Conservation (phyloP, 2,113 vertebrate genomes). For the Lycocorax pyrrhopterus region DNA sequence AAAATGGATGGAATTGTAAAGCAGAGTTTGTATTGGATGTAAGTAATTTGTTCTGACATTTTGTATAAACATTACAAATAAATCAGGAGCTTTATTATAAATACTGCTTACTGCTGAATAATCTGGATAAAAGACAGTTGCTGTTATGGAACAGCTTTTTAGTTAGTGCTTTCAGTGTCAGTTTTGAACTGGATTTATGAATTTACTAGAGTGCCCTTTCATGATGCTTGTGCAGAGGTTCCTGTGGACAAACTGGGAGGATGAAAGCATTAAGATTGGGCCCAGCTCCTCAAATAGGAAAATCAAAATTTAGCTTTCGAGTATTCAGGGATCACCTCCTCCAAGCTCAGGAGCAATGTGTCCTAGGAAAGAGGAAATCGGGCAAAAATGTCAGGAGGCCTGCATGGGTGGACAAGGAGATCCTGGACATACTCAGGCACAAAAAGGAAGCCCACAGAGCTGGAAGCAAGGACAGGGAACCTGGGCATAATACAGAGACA, state of each 20-base stretch:
- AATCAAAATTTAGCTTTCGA: neutral
- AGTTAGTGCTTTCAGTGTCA: neutral
- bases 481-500: neutral
- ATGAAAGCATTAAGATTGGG: neutral
- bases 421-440: neutral
- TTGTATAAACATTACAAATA: conserved; percentile 15
- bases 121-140: neutral
- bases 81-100: neutral
- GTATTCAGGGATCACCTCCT: neutral
- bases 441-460: neutral
- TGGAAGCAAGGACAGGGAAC: neutral
- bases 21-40: neutral
- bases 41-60: conserved; percentile 18
- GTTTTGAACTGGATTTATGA: neutral
- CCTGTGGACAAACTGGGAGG: neutral
- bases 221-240: neutral
- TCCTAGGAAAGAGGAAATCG: neutral
- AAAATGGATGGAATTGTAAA: conserved; percentile 11
- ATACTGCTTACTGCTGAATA: neutral
- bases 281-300: neutral
- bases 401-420: neutral
- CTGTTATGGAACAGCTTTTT: neutral
- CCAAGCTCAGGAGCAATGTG: too few relatives aligned
- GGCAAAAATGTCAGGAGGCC: neutral
- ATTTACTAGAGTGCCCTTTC: neutral